Base-by-base conservation (phyloP, 2,797 vertebrate species). In the Microctenopoma lineatum region DNA sequence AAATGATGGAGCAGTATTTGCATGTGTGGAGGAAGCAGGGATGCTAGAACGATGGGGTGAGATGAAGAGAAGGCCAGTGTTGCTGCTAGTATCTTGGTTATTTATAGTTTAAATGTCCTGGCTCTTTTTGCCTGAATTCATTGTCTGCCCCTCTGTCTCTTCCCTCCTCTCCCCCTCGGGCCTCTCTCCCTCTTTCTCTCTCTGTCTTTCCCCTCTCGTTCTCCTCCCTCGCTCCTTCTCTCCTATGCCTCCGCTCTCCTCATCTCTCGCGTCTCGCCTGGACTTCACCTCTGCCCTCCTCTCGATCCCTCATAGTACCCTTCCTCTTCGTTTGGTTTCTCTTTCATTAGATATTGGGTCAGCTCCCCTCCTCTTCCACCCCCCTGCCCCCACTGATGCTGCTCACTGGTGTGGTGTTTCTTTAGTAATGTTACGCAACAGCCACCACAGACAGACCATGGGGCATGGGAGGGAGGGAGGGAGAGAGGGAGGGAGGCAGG, bases 371-470 rank as follows among this genome's bases (percentile, higher is more conserved):
- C 16, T 39, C 3, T 1, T 3, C 26, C 18, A 21, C 18, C 36
- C 6, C 39, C 45, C 2, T 32, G 3, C 8, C 41, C 18, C 9
- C 63, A 34, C 69, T n/a, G 29, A 62, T 32, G 75, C 66, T 29
- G 51, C 76, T 79, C 69, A 12, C 73, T 80, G 76, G 76, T 81
- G 61, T 83, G 68, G 70, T 39, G 61, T 76, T 84, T 86, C 82
- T 88, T 90, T 77, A 75, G 85, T 90, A 87, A 90, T 84, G 86
- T 92, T 91, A 90, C 15, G 67, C 78, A 92, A 90, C 68, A 13
- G 38, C 70, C 81, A 81, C 73, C 80, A 70, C 80, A 86, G 77
- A 89, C 81, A 63, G 59, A 81, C 85, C 65, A 53, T 61, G 67
- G 72, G 83, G 71, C 41, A 50, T 39, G 11, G 44, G 44, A 32